Conservation (phyloP, 2,888 invertebrate species). For the Trichopoda pennipes region DNA sequence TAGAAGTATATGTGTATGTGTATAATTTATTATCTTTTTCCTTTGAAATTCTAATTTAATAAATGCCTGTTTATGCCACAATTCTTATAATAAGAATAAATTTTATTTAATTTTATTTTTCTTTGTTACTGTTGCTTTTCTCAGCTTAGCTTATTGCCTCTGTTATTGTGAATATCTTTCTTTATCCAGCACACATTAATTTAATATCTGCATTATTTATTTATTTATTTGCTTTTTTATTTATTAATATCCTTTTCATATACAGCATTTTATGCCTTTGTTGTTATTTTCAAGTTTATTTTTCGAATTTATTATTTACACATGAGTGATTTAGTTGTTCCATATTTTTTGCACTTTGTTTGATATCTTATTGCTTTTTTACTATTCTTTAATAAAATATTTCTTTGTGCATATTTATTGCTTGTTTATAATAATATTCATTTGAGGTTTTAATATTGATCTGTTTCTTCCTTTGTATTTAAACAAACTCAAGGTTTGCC, state of each 20-base stretch:
- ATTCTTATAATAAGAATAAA: neutral
- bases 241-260: constrained; percentile 68
- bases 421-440: constrained; percentile 11
- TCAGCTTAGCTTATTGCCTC: constrained; percentile 30
- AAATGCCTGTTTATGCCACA: too few species aligned
- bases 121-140: neutral
- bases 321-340: constrained; percentile 50
- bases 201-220: constrained; percentile 22
- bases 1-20: too few species aligned
- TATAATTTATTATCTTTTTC: too few species aligned
- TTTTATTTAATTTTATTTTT: neutral
- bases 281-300: constrained; percentile 28
- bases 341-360: neutral
- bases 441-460: constrained; percentile 45
- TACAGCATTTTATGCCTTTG: neutral
- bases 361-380: constrained; percentile 16
- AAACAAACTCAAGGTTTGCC: constrained; percentile 2
- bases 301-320: constrained; percentile 60
- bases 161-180: neutral
- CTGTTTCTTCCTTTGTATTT: neutral
- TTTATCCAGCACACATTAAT: constrained; percentile 11
- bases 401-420: constrained; percentile 33
- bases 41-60: too few species aligned
- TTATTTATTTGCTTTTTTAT: constrained; percentile 56
- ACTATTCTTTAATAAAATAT: constrained; percentile 16